Evolutionary conservation across 2,888 invertebrate species (phyloP), one percentile per base, ranked within the genome.

Genomic region (Apocheima hispidaria): DNA sequence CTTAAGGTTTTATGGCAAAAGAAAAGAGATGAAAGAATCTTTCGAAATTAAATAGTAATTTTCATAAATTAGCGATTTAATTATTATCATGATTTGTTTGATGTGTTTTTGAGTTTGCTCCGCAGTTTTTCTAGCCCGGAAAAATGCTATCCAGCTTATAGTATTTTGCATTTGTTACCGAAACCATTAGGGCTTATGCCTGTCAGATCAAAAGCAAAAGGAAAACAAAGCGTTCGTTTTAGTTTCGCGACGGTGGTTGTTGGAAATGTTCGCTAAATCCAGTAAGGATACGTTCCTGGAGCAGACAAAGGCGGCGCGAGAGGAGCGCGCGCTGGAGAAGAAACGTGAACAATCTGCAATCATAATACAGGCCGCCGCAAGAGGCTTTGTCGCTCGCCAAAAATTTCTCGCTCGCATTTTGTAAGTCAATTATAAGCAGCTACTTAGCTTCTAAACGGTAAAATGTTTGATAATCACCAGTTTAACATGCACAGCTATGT

Each of bases 281-380:
- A 94, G 95, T 74, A 97, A 96, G 86, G 95, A 95, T 73, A 94
- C 93, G 72, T 98, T 98, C 87, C 93, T 98, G 78, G 97, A 98
- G 85, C 97, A 97, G 83, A 97, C 97, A 4, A 98, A 98, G 87
- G 96, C 96, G 26, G 98, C 98, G 12, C 94, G 98, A 63, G 97
- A 97, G 83, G 98, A 98, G 85, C 94, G 98, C 59, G 98, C 97
- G 0, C 90, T 96, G 54, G 98, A 98, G 78, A 97, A 97, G 83
- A 95, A 95, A 66, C 94, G 95, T 64, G 97, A 98, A 75, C 92
- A 92, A 69, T 96, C 97, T 30, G 96, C 96, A 38, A 93, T 95
- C 33, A 92, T 94, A 69, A 95, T 98, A 67, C 98, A 98, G 84
- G 94, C 96, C n/a, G 86, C 93, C 55, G 86, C 96, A 36, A 94